A percentile compares a stretch with the other conserved stretches of the same genome.
Conservation (phyloP, 2,888 invertebrate genomes). For the Hedychridium roseum region DNA sequence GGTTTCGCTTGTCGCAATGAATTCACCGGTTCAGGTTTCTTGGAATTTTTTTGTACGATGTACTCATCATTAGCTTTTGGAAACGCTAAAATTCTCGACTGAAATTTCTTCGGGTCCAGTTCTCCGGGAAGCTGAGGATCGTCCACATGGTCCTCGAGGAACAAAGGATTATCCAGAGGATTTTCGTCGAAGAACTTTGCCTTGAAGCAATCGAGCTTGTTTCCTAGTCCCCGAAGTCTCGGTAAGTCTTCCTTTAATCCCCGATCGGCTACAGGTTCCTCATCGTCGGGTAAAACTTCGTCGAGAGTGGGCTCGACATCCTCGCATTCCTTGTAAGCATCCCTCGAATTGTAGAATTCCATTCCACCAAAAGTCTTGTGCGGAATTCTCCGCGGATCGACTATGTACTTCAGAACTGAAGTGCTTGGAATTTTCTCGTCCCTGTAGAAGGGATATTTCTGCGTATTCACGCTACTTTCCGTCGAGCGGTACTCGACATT, state of each 20-base stretch:
- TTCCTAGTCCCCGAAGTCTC: slow-evolving; percentile 72
- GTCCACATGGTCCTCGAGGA: slow-evolving; percentile 62
- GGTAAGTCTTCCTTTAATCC: slow-evolving; percentile 49
- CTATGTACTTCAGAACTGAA: slow-evolving; percentile 74
- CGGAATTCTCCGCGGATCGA: slow-evolving; percentile 71
- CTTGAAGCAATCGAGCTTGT: slow-evolving; percentile 79
- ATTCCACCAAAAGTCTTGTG: slow-evolving; percentile 72
- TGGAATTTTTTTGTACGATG: slow-evolving; percentile 39
- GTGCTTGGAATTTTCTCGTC: slow-evolving; percentile 64
- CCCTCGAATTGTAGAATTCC: slow-evolving; percentile 76
- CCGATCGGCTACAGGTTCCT: slow-evolving; percentile 45
- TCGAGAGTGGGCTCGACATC: slow-evolving; percentile 55
- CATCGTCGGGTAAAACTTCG: slow-evolving; percentile 51
- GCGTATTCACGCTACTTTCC: slow-evolving; percentile 29
- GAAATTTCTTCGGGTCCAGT: slow-evolving; percentile 41
- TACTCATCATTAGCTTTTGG: slow-evolving; percentile 40
- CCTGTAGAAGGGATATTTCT: slow-evolving; percentile 76
- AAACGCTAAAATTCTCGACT: slow-evolving; percentile 41
- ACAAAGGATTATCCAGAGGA: slow-evolving; percentile 80
- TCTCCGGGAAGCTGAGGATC: slow-evolving; percentile 45
- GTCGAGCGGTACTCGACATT: slow-evolving; percentile 12
- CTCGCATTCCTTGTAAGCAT: slow-evolving; percentile 55
- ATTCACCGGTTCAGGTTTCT: slow-evolving; percentile 41
- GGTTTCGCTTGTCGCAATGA: not conserved
- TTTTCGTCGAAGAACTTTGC: slow-evolving; percentile 78